Base-by-base conservation (phyloP, 92 coral and sea anemone species). In the Parazoanthus atlanticus region DNA sequence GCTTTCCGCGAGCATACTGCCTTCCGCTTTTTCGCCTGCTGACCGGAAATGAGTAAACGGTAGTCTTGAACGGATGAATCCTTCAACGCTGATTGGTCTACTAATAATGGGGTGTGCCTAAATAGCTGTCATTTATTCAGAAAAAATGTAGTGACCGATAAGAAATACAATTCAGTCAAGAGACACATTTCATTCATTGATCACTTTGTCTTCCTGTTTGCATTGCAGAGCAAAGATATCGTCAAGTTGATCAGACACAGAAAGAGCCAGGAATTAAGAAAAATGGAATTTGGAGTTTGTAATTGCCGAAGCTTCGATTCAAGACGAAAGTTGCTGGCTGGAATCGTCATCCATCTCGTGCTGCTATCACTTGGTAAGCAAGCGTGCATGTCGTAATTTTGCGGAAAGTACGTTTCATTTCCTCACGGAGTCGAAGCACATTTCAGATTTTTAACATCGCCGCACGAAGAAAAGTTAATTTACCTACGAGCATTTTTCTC, bases 81-180 rank as follows among this genome's bases (percentile, higher is more conserved):
- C n/a, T 61, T 61, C 69, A 61, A 21, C 34, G 31, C 58, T 84
- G 87, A 84, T 84, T 84, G 87, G 87, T 46, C 70, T 19, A 32
- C 65, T 12, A 26, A 71, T 71, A 84, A 84, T 71, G 79, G 87
- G 69, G 87, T 46, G 87, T 69, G 87, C 41, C 87, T 70, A 29
- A 84, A 28, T 29, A 49, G 78, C 87, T 84, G 87, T 84, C 87
- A 84, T 7, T 84, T 72, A 69, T 52, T 67, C 66, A 43, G 17
- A 40, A 80, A 36, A n/a, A 58, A 11, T 26, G 43, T 26, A 41
- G 54, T 83, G 66, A 40, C 38, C 64, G 77, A 83, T 54, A 79
- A 26, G 84, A 47, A 31, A 56, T 8, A 17, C 41, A 78, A 31
- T 52, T n/a, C 61, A 30, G 10, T 17, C 71, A 80, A 31, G 19